phyloP scores from a whole-genome alignment of 2,888 invertebrate species.

The Formica aserva region DNA sequence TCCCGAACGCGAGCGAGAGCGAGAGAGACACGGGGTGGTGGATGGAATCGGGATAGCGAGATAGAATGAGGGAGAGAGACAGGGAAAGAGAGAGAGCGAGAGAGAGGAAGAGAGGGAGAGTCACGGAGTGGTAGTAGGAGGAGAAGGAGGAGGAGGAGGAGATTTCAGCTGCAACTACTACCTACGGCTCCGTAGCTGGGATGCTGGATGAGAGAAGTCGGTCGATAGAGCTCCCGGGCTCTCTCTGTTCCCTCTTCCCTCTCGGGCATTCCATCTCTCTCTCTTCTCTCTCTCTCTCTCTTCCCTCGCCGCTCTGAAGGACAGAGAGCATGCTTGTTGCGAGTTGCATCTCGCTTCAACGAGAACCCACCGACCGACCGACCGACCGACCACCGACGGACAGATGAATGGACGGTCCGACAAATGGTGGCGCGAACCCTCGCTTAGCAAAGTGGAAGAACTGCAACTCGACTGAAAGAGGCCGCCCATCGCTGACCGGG shows the following conservation, averaged over 20 bases:
- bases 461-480: conserved; percentile 54
- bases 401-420: conserved; percentile 71
- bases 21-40: conserved; percentile 33
- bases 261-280: conserved; percentile 54
- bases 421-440: conserved; percentile 66
- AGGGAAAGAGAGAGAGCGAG: not conserved
- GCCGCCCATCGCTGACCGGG: conserved; percentile 28
- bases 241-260: conserved; percentile 63
- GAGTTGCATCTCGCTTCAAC: conserved; percentile 45
- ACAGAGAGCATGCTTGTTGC: conserved; percentile 51
- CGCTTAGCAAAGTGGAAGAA: conserved; percentile 61
- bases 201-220: conserved; percentile 83
- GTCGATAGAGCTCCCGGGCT: conserved; percentile 84
- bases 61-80: conserved; percentile 55
- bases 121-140: conserved; percentile 32
- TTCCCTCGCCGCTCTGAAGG: conserved; percentile 42
- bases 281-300: conserved; percentile 36
- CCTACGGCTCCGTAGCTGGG: conserved; percentile 80
- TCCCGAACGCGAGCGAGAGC: conserved; percentile 41
- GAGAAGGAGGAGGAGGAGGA: conserved; percentile 64
- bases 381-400: conserved; percentile 53
- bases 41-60: conserved; percentile 50
- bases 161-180: conserved; percentile 81
- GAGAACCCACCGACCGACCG: conserved; percentile 47
- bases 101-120: conserved; percentile 9